Evolutionary conservation across 2,113 vertebrate species (phyloP), one percentile per base, ranked within the genome.

Genomic region (Marcusenius ussheri): DNA sequence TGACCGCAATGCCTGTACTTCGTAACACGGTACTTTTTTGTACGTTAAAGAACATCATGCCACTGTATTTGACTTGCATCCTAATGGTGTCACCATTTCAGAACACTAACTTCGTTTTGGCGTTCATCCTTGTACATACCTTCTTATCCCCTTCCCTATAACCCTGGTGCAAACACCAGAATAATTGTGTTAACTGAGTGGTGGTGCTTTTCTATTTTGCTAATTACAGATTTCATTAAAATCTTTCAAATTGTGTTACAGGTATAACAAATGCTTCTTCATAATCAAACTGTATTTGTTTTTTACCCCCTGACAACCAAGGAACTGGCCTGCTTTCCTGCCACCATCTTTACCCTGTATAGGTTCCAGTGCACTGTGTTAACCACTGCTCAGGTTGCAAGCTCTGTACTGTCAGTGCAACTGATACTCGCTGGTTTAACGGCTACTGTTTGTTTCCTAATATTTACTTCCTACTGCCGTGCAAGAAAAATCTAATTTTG

Each of bases 161-260:
- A 93, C 93, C 91, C 92, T 90, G 91, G 94, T 96, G 95, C 95
- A 96, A 96, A 95, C 94, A 96, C 94, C 94, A 94, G 95, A 95
- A 90, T 91, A 91, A 88, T 93, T 92, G 93, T 93, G 93, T 93
- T 95, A 96, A 95, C 95, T 96, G 95, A 96, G 95, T 92, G 56
- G 87, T 83, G 46, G 90, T 11, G 10, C 24, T 9, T 56, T 13
- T 58, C 35, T 70, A 90, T 45, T 47, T 91, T 39, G 19, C 88
- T 91, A 89, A 87, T 85, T 47, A 24, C 42, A 50, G 13, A 66
- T 86, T 80, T 46, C 31, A 35, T 49, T 45, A 50, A 35, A 35
- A 45, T 89, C 19, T 83, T n/a, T 35, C 53, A 24, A 62, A n/a
- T 24, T 51, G 45, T 27, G 11, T 46, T 27, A 47, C 42, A 42